Evolutionary conservation across 2,797 vertebrate genomes (phyloP).

Genomic region (Sebastes nivosus): DNA sequence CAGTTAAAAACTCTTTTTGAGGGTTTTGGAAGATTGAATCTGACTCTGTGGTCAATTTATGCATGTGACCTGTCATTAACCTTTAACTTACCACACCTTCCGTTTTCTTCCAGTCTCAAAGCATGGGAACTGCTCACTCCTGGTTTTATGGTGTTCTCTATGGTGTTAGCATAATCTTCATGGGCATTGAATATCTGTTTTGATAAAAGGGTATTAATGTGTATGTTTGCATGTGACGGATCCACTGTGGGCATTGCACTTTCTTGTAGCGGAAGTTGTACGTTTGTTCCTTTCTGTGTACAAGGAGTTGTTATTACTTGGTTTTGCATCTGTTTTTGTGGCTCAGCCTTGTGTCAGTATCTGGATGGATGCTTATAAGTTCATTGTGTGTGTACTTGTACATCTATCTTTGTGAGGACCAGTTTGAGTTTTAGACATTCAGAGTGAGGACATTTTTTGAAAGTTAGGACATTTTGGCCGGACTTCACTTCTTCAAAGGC

Average conservation of each 20-base stretch:
- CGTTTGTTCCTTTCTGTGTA: slow-evolving; percentile 22
- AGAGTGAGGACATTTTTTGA: no score
- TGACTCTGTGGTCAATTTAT: not conserved
- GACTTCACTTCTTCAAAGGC: no score
- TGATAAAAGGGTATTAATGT: slow-evolving; percentile 34
- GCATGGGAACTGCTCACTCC: slow-evolving; percentile 54
- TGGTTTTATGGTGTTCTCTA: slow-evolving; percentile 46
- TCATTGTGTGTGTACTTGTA: not conserved
- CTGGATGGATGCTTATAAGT: not conserved
- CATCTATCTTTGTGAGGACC: no score
- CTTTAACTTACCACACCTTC: slow-evolving; percentile 16
- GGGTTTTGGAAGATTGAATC: not conserved
- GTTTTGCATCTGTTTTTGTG: not conserved
- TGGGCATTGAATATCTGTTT: slow-evolving; percentile 24
- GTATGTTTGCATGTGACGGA: slow-evolving; percentile 57
- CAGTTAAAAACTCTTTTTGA: not conserved
- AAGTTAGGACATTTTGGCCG: no score
- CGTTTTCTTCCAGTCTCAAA: slow-evolving; percentile 47
- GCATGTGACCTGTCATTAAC: slow-evolving; percentile 49
- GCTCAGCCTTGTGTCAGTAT: not conserved
- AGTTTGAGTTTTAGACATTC: no score
- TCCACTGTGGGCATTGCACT: slow-evolving; percentile 31
- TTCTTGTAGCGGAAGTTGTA: slow-evolving; percentile 17
- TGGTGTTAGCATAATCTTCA: slow-evolving; percentile 16
- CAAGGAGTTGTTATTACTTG: not conserved